Percentiles rank a stretch among this genome's conserved stretches.
phyloP scores from a whole-genome alignment of 2,797 vertebrate genomes.

The Rhodeus uyekii region DNA sequence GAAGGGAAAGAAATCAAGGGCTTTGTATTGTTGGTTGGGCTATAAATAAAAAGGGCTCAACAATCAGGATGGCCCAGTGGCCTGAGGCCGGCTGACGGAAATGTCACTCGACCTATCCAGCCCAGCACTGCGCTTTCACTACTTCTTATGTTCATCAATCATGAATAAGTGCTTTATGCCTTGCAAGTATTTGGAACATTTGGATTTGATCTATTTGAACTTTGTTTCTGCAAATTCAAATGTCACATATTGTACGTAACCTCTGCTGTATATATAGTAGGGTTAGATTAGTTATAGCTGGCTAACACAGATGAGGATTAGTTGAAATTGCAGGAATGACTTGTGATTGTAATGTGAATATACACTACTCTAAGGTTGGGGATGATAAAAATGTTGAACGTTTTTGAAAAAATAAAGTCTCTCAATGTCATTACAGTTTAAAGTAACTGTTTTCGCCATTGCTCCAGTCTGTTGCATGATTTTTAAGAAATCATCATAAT shows the following conservation, averaged over 20 bases:
- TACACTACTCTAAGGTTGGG: background rate
- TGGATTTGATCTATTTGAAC: background rate
- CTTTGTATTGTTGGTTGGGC: background rate
- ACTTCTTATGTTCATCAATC: background rate
- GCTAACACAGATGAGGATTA: background rate
- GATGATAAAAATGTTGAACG: background rate
- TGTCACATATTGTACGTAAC: background rate
- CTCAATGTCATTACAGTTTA: background rate
- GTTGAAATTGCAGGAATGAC: background rate
- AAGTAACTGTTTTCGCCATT: background rate
- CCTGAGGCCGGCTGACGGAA: background rate
- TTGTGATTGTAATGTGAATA: background rate
- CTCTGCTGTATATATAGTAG: background rate
- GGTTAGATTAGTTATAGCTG: background rate
- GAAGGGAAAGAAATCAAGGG: background rate
- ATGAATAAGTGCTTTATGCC: background rate
- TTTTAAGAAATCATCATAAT: background rate
- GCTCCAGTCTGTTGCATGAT: background rate
- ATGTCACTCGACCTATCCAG: background rate
- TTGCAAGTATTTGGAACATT: background rate
- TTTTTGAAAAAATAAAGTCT: background rate
- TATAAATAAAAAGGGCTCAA: slow-evolving; percentile 19
- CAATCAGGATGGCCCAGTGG: background rate
- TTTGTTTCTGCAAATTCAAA: background rate
- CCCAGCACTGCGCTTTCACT: background rate